Percentiles rank a stretch among this genome's conserved stretches.
These are phyloP conservation scores for Euplexia lucipara DNA, from an alignment of 2,888 invertebrate genomes.

Conservation along the genomic window DNA sequence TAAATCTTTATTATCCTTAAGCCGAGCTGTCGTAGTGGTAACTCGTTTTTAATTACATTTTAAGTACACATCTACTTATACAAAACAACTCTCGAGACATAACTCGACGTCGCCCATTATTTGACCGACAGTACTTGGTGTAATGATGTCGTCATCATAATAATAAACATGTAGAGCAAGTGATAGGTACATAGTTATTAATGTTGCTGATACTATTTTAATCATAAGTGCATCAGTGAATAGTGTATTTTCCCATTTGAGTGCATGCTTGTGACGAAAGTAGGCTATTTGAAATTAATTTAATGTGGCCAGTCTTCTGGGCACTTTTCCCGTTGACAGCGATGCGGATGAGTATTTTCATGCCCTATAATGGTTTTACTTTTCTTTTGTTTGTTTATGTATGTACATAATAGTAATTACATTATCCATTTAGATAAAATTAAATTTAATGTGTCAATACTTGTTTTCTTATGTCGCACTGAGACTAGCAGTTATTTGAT, in stretches of 20 bases:
- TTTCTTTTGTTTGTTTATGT: no score
- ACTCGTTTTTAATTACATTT: slow-evolving; percentile 86
- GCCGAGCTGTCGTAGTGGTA: slow-evolving; percentile 73
- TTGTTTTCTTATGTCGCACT: not conserved
- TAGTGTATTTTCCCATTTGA: slow-evolving; percentile 9
- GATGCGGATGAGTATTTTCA: no score
- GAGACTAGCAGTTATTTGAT: slow-evolving; percentile 4
- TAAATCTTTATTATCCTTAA: slow-evolving; percentile 81
- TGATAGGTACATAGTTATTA: slow-evolving; percentile 55
- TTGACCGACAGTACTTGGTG: slow-evolving; percentile 60
- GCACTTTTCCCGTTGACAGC: no score
- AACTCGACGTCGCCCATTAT: slow-evolving; percentile 71
- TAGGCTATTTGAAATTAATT: not conserved
- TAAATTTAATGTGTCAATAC: no score
- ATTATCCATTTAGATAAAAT: no score
- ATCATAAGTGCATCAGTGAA: slow-evolving; percentile 32
- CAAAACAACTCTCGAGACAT: slow-evolving; percentile 68
- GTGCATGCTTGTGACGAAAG: slow-evolving; percentile 3
- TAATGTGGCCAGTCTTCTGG: no score
- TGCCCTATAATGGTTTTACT: no score
- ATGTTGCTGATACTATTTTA: slow-evolving; percentile 56
- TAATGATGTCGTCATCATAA: slow-evolving; percentile 67
- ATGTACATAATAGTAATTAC: no score
- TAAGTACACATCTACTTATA: slow-evolving; percentile 78
- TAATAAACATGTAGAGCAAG: slow-evolving; percentile 67